A percentile compares a stretch with the other conserved stretches of the same genome.
Evolutionary conservation across 1,140 invertebrate species (phyloP).

Genomic region (Eumaeus atala): DNA sequence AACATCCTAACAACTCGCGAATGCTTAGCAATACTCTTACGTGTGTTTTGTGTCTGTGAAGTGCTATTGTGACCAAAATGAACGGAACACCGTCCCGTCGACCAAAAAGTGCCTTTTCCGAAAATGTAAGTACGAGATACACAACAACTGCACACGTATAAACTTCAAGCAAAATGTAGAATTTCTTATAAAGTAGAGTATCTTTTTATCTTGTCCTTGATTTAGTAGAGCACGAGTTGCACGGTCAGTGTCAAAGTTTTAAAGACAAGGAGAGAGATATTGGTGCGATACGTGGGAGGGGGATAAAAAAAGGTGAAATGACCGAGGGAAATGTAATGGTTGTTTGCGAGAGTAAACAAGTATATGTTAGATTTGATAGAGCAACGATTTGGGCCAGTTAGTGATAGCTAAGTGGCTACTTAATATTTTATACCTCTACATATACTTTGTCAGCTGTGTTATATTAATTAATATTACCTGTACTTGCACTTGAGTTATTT

Average conservation of each 20-base stretch:
- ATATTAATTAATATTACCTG: too few relatives aligned
- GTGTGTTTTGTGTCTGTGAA: conserved; percentile 12
- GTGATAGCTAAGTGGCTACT: too few relatives aligned
- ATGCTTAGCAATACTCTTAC: conserved; percentile 40
- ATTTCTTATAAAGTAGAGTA: too few relatives aligned
- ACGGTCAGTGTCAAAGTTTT: conserved; percentile 27
- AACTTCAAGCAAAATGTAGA: too few relatives aligned
- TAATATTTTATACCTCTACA: too few relatives aligned
- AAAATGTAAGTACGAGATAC: conserved; percentile 61
- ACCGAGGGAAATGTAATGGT: conserved; percentile 37
- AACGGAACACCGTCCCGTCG: conserved; percentile 63
- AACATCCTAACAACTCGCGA: conserved; percentile 19
- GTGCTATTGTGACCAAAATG: conserved; percentile 46
- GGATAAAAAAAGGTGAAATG: conserved; percentile 31
- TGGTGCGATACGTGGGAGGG: conserved; percentile 19
- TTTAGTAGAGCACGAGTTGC: conserved; percentile 9
- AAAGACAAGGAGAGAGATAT: conserved; percentile 18
- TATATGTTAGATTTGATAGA: conserved; percentile 14
- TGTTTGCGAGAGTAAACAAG: conserved; percentile 30
- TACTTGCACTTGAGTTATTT: too few relatives aligned
- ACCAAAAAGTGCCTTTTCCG: conserved; percentile 63
- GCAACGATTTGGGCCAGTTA: not conserved
- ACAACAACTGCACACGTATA: too few relatives aligned
- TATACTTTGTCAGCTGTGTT: too few relatives aligned
- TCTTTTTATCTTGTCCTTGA: conserved; percentile 4